Conservation (phyloP, 2,888 invertebrate genomes). For the Ptycholaimellus sp. region DNA sequence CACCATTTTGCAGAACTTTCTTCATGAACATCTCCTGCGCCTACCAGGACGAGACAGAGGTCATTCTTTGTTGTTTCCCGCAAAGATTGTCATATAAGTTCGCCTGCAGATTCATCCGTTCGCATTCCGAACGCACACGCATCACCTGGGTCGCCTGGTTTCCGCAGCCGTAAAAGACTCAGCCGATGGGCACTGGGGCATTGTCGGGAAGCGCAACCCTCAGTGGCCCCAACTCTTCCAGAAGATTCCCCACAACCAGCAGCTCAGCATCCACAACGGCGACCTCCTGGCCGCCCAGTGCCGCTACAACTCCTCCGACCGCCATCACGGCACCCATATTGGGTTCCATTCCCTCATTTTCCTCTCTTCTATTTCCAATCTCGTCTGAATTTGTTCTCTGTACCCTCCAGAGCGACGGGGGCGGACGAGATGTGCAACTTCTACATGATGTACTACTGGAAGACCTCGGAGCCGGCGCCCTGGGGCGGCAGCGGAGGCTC, state of each 20-base stretch:
- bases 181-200: conserved; percentile 21
- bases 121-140: conserved; percentile 37
- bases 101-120: conserved; percentile 31
- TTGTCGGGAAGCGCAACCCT: conserved; percentile 36
- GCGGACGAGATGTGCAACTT: conserved; percentile 35
- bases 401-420: conserved; percentile 26
- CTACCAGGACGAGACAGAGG: conserved; percentile 14
- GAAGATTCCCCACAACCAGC: conserved; percentile 27
- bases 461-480: conserved; percentile 19
- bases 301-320: conserved; percentile 33
- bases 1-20: conserved; percentile 4
- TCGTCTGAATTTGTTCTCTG: background rate
- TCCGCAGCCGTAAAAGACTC: conserved; percentile 28
- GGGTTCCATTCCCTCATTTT: conserved; percentile 26
- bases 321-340: conserved; percentile 26
- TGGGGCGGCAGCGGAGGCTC: conserved; percentile 24
- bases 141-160: conserved; percentile 29
- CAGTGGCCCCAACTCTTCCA: conserved; percentile 41
- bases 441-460: conserved; percentile 33
- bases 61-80: background rate
- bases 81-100: conserved; percentile 9
- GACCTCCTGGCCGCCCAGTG: conserved; percentile 35
- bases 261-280: conserved; percentile 27
- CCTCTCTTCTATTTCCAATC: background rate
- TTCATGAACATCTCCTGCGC: conserved; percentile 32